phyloP scores from a whole-genome alignment of 1,140 invertebrate genomes.

The Drosophila repleta region DNA sequence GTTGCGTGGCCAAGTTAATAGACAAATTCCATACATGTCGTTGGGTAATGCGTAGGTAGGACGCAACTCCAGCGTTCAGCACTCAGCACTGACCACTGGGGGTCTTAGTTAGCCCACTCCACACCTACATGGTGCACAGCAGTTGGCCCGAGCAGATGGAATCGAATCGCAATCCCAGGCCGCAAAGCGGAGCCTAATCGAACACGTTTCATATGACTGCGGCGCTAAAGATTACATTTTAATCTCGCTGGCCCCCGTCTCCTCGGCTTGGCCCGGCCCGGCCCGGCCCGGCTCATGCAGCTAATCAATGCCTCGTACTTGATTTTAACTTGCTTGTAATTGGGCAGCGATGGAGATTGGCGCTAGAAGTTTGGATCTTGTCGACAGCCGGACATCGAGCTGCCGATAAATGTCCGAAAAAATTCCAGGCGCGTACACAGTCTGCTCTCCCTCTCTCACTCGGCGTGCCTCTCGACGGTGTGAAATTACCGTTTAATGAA shows the following conservation, averaged over 20 bases:
- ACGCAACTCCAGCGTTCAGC: conserved; percentile 56
- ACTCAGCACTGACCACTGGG: conserved; percentile 60
- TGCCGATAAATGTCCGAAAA: conserved; percentile 74
- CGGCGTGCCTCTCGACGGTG: conserved; percentile 44
- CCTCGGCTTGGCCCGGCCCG: too few species aligned
- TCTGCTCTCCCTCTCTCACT: neutral
- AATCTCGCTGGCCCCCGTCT: conserved; percentile 53
- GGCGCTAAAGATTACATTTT: conserved; percentile 81
- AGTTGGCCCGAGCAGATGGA: conserved; percentile 55
- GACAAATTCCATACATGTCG: conserved; percentile 41
- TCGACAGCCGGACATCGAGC: conserved; percentile 47
- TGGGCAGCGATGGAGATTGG: conserved; percentile 67
- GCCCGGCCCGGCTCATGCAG: conserved; percentile 45
- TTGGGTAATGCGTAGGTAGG: conserved; percentile 62
- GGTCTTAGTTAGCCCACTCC: conserved; percentile 53
- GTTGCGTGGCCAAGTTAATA: conserved; percentile 24
- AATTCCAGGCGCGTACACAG: conserved; percentile 71
- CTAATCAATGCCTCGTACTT: conserved; percentile 79
- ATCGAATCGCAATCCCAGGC: conserved; percentile 1
- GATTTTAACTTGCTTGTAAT: conserved; percentile 81
- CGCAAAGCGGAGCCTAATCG: conserved; percentile 64
- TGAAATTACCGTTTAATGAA: conserved; percentile 80
- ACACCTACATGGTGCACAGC: conserved; percentile 71
- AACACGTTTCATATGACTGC: conserved; percentile 80
- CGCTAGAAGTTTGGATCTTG: conserved; percentile 43